These are phyloP conservation scores for Eptatretus burgeri DNA, from an alignment of 2,113 vertebrate genomes.

Conservation along the genomic window DNA sequence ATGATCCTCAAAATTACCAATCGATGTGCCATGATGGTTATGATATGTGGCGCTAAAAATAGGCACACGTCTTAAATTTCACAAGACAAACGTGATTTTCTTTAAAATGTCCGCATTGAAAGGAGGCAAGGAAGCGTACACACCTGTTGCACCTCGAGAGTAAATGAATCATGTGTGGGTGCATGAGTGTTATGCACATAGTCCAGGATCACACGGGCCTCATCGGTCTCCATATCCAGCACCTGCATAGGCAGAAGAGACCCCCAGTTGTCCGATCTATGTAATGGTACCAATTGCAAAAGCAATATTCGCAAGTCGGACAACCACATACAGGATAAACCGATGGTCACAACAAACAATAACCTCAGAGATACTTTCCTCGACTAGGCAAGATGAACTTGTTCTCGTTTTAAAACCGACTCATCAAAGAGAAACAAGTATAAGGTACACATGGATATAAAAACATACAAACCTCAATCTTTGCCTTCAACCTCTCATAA, in stretches of 20 bases:
- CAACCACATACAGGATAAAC: neutral
- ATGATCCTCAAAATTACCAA: too few species aligned
- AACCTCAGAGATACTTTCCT: too few species aligned
- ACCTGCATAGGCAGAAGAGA: constrained; percentile 22
- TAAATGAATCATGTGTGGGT: constrained; percentile 69
- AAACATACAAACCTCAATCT: constrained; percentile 35
- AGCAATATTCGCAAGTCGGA: neutral
- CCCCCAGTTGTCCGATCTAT: too few species aligned
- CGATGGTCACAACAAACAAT: neutral
- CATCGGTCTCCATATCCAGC: constrained; percentile 42
- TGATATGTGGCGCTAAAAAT: too few species aligned
- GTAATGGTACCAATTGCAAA: neutral
- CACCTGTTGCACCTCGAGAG: constrained; percentile 64
- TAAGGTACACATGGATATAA: neutral
- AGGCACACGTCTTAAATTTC: too few species aligned
- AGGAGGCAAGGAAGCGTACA: constrained; percentile 13
- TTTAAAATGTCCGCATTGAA: too few species aligned
- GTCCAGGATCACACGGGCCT: constrained; percentile 46
- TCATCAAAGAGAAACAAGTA: too few species aligned
- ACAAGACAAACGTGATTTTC: too few species aligned
- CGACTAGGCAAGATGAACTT: too few species aligned
- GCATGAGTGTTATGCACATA: constrained; percentile 94
- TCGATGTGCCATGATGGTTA: too few species aligned
- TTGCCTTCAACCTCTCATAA: constrained; percentile 80
- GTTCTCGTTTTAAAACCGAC: too few species aligned